Evolutionary conservation across 2,888 invertebrate genomes (phyloP).

Genomic region (Meiosimyza decipiens): DNA sequence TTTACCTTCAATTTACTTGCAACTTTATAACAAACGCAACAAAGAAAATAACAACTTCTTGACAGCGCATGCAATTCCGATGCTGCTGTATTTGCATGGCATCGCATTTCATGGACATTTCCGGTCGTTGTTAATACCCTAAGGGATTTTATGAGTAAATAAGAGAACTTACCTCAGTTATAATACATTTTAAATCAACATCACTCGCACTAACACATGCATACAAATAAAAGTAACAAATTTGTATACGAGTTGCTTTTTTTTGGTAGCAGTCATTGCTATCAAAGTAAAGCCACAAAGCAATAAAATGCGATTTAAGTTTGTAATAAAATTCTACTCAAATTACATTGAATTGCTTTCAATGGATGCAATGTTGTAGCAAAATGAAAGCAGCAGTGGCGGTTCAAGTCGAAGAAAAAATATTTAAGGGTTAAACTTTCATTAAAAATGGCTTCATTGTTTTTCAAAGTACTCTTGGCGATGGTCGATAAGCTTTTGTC

Average conservation of each 20-base stretch:
- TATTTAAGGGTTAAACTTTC: background rate
- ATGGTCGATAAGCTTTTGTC: too few relatives aligned
- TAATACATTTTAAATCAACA: too few relatives aligned
- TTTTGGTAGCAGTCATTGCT: background rate
- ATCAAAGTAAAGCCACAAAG: conserved; percentile 24
- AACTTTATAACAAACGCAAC: background rate
- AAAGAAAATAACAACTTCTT: background rate
- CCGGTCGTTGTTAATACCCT: conserved; percentile 14
- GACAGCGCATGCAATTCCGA: background rate
- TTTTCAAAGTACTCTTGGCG: too few relatives aligned
- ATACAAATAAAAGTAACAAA: background rate
- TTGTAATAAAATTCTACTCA: conserved; percentile 22
- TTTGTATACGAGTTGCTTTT: conserved; percentile 1
- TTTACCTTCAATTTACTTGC: conserved; percentile 15
- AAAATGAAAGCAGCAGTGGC: background rate
- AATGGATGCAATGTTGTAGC: conserved; percentile 6
- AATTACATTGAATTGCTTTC: conserved; percentile 37
- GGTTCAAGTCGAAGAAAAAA: background rate
- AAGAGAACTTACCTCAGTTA: too few relatives aligned
- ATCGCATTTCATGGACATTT: conserved; percentile 6
- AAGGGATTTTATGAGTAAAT: background rate
- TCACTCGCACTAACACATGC: background rate
- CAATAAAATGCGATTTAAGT: conserved; percentile 31
- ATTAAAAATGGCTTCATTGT: too few relatives aligned
- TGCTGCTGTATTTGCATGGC: background rate